phyloP scores from a whole-genome alignment of 2,888 invertebrate species.

The Mesorhabditis belari region DNA sequence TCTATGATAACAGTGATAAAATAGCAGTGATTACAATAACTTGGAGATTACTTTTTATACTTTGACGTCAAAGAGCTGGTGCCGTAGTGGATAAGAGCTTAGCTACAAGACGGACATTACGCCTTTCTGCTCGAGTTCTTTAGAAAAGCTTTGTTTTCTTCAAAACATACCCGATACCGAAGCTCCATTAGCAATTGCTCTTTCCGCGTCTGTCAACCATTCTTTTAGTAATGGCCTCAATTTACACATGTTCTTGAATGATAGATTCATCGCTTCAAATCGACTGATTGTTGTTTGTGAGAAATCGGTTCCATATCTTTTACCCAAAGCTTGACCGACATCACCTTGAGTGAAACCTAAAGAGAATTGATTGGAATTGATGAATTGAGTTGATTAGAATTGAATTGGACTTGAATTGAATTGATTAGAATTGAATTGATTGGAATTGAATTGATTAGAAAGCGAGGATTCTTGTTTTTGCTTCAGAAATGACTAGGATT shows the following conservation, averaged over 20 bases:
- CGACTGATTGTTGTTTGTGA: slow-evolving; percentile 95
- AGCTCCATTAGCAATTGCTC: slow-evolving; percentile 34
- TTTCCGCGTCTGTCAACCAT: slow-evolving; percentile 33
- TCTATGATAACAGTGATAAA: too few species aligned
- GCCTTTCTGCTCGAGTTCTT: too few species aligned
- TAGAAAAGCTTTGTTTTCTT: too few species aligned
- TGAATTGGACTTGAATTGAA: not conserved
- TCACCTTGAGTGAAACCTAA: slow-evolving; percentile 96
- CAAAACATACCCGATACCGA: slow-evolving; percentile 8
- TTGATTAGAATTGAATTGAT: too few species aligned
- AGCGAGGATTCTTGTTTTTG: too few species aligned
- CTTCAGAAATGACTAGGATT: not conserved
- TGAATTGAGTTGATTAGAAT: not conserved
- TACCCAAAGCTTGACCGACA: slow-evolving; percentile 96
- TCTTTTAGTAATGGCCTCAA: slow-evolving; percentile 80
- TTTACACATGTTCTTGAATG: slow-evolving; percentile 99
- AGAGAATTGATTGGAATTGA: not conserved
- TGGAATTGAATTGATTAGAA: too few species aligned
- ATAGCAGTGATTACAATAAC: too few species aligned
- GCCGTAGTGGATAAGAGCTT: too few species aligned
- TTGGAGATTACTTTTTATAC: too few species aligned
- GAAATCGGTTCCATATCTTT: slow-evolving; percentile 74
- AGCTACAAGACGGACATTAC: too few species aligned
- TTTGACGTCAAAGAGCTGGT: too few species aligned
- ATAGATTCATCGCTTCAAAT: slow-evolving; percentile 93